Conservation (phyloP, 2,113 vertebrate genomes). For the Elaphurus davidianus region DNA sequence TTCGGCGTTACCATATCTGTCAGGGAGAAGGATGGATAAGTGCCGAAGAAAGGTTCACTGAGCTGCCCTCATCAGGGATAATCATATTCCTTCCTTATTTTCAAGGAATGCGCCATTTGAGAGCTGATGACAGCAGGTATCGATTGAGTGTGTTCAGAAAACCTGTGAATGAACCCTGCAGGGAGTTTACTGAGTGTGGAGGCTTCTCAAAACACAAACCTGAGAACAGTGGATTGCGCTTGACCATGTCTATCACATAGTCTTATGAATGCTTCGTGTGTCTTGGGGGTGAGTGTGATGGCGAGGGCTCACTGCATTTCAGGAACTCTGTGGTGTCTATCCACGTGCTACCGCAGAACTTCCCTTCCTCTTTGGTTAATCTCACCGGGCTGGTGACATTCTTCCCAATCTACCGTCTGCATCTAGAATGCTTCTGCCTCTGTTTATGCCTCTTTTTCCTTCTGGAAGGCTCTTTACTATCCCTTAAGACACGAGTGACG, state of each 20-base stretch:
- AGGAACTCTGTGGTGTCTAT: neutral
- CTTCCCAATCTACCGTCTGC: neutral
- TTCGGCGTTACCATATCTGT: constrained; percentile 41
- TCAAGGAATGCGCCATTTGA: constrained; percentile 39
- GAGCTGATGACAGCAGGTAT: constrained; percentile 33
- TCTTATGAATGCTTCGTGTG: neutral
- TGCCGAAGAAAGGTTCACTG: neutral
- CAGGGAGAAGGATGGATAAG: constrained; percentile 41
- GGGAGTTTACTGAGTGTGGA: neutral
- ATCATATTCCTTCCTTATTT: constrained; percentile 62
- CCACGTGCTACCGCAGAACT: neutral
- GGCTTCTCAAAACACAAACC: neutral
- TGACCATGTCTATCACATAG: neutral
- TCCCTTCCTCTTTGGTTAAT: neutral
- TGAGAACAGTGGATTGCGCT: neutral
- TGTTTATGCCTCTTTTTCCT: neutral
- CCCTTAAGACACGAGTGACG: neutral
- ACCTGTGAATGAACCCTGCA: neutral
- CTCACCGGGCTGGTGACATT: neutral
- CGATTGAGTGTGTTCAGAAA: constrained; percentile 41
- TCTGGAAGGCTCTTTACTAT: neutral
- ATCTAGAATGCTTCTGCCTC: neutral
- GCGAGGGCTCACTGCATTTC: neutral
- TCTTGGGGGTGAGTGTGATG: neutral
- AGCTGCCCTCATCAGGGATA: constrained; percentile 35